phyloP scores from a whole-genome alignment of 1,140 invertebrate species.

The Arctopsyche grandis region DNA sequence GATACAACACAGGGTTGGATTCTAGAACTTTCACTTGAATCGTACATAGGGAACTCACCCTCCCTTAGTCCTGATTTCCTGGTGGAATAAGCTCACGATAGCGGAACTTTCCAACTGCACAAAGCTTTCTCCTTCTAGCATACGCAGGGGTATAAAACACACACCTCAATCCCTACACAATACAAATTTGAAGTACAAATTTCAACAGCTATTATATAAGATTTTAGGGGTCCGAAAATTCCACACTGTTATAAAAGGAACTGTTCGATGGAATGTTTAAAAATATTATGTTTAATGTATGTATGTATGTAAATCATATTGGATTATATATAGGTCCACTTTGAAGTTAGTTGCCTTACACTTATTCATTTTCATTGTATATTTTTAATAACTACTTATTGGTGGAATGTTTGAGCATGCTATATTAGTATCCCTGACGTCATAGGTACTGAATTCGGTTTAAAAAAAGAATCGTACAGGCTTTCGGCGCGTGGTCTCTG shows the following conservation, averaged over 20 bases:
- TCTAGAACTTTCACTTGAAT: neutral
- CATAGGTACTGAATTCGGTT: neutral
- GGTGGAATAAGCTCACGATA: slow-evolving; percentile 55
- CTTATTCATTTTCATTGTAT: too few relatives aligned
- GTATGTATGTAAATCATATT: too few relatives aligned
- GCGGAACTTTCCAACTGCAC: slow-evolving; percentile 48
- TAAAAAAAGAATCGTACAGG: neutral
- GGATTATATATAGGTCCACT: neutral
- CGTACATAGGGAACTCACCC: neutral
- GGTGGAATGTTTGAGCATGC: too few relatives aligned
- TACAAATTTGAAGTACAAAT: slow-evolving; percentile 26
- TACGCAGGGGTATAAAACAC: slow-evolving; percentile 28
- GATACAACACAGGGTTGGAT: too few relatives aligned
- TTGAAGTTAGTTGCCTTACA: too few relatives aligned
- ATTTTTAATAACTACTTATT: too few relatives aligned
- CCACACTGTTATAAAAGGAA: too few relatives aligned
- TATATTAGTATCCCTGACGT: neutral
- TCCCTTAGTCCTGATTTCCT: slow-evolving; percentile 51
- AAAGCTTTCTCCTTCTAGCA: slow-evolving; percentile 54
- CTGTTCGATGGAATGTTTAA: too few relatives aligned
- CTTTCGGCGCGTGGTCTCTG: neutral
- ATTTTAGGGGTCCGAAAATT: too few relatives aligned
- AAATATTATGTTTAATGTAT: too few relatives aligned
- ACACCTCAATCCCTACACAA: neutral
- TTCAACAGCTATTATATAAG: too few relatives aligned